Evolutionary conservation across 2,888 invertebrate species (phyloP), one percentile per base, ranked within the genome.

Genomic region (Keiferia lycopersicella): DNA sequence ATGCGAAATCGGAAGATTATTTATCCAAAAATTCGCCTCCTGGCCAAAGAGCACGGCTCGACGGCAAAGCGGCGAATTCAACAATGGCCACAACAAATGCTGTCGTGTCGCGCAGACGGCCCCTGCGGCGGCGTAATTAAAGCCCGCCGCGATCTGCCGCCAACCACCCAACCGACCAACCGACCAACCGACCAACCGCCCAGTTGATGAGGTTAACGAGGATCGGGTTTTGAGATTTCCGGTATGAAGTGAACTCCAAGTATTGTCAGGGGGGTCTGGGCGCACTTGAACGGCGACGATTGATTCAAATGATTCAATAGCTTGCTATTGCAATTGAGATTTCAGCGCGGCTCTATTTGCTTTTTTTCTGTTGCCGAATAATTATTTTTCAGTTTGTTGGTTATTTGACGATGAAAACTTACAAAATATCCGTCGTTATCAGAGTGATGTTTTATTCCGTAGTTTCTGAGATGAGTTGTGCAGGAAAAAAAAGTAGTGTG

Each of bases 91-190:
- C 81, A 81, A 84, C 84, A 81, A 83, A 84, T 78, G 80, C 81
- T 76, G 80, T 84, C 86, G 85, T 84, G 87, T 86, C 78, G 81
- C 78, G 74, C 82, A 78, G 78, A 72, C 78, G 83, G 83, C 82
- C 85, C 87, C 88, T 78, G 86, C 81, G 84, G 88, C 87, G 82
- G 78, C 80, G 86, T 83, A 87, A 87, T 88, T 86, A 88, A 83
- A 84, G 81, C 80, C 79, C 82, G 39, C 51, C 62, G 30, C 74
- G 79, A 56, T 34, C 56, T 83, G 84, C 51, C 51, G 51, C 51
- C 51, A 53, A 81, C 80, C 82, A 77, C 79, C 74, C 69, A 71
- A 71, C 76, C 77, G 79, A 79, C 51, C 51, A 53, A 81, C 80
- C 82, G 77, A 78, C 74, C 69, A 71, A 71, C 76, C 77, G 79